A percentile compares a stretch with the other conserved stretches of the same genome.
These are phyloP conservation scores for Sporophila hypoxantha DNA, from an alignment of 2,113 vertebrate species.

Conservation along the genomic window DNA sequence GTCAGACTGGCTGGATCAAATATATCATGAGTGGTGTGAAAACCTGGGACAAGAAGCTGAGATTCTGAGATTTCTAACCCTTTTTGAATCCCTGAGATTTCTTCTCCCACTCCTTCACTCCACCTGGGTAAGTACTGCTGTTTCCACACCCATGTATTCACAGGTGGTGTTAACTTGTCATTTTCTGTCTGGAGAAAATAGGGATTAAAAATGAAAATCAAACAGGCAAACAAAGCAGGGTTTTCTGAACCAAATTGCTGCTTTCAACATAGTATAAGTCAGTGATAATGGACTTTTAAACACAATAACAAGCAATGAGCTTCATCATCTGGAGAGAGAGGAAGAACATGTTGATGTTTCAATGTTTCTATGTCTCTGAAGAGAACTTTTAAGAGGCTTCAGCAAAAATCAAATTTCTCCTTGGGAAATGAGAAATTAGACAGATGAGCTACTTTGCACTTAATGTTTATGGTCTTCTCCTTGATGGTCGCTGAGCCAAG, in stretches of 20 bases:
- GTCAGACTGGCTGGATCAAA: not conserved
- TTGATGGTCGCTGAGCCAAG: fast-evolving
- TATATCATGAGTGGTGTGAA: not conserved
- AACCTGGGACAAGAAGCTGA: not conserved
- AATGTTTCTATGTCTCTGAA: not conserved
- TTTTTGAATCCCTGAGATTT: not conserved
- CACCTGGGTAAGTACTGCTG: not conserved
- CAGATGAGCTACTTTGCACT: not conserved
- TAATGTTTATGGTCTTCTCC: not conserved
- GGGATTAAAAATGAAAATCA: not conserved
- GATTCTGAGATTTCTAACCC: not conserved
- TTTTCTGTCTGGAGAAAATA: not conserved
- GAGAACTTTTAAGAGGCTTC: not conserved
- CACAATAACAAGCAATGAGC: not conserved
- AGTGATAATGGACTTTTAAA: not conserved
- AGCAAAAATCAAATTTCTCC: not conserved
- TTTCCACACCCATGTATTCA: not conserved
- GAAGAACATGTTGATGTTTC: not conserved
- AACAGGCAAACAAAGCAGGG: not conserved
- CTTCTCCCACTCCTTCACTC: not conserved
- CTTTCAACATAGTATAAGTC: not conserved
- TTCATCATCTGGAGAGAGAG: not conserved
- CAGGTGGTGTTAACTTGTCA: not conserved
- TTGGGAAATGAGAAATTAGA: not conserved
- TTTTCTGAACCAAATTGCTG: not conserved